Evolutionary conservation across 2,888 invertebrate genomes (phyloP).

Genomic region (Mythimna pallens): DNA sequence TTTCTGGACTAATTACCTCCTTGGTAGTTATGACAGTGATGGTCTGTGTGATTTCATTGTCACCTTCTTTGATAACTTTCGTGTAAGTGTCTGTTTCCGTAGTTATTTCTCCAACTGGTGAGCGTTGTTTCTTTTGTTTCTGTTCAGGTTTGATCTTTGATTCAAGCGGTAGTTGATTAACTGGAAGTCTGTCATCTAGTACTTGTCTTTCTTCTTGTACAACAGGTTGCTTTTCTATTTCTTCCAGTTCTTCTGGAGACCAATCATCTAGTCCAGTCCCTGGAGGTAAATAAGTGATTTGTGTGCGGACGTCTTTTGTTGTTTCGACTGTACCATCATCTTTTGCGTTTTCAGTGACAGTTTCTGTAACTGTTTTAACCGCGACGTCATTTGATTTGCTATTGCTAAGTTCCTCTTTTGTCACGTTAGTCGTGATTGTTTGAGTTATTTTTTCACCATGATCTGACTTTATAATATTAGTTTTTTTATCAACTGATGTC

Average conservation of each 20-base stretch:
- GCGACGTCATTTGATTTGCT: slow-evolving; percentile 82
- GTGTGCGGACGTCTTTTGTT: slow-evolving; percentile 87
- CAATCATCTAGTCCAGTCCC: slow-evolving; percentile 87
- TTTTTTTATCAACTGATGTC: slow-evolving; percentile 87
- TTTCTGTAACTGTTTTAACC: slow-evolving; percentile 87
- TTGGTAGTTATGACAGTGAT: slow-evolving; percentile 88
- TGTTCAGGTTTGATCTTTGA: slow-evolving; percentile 71
- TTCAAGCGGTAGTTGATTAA: slow-evolving; percentile 72
- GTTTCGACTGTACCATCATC: slow-evolving; percentile 85
- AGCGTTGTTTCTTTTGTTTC: slow-evolving; percentile 82
- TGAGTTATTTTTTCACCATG: slow-evolving; percentile 86
- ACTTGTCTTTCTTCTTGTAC: slow-evolving; percentile 71
- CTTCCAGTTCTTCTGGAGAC: slow-evolving; percentile 85
- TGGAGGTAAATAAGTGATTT: slow-evolving; percentile 87
- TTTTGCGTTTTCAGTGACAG: slow-evolving; percentile 84
- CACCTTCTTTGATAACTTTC: slow-evolving; percentile 85
- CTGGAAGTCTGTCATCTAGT: slow-evolving; percentile 71
- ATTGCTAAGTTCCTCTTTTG: slow-evolving; percentile 86
- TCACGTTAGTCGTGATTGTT: slow-evolving; percentile 83
- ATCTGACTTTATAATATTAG: slow-evolving; percentile 84
- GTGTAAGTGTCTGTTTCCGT: slow-evolving; percentile 87
- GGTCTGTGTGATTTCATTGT: slow-evolving; percentile 86
- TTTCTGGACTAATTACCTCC: slow-evolving; percentile 88
- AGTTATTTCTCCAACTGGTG: slow-evolving; percentile 87
- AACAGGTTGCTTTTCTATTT: slow-evolving; percentile 80